Base-by-base conservation (phyloP, 2,797 vertebrate genomes). In the Merluccius polli region DNA sequence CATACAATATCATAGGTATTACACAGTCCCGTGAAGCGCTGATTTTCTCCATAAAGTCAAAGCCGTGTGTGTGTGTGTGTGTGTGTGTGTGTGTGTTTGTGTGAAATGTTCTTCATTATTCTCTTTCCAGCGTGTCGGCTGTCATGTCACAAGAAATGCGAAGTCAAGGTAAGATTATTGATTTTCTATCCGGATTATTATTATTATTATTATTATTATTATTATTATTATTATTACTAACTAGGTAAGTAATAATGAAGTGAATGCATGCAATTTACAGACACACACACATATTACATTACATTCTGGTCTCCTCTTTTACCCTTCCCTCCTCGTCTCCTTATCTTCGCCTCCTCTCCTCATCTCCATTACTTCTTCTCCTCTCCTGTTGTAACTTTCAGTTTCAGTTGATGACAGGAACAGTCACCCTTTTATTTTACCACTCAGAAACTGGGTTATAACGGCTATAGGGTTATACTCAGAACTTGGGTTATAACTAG, bases 141-240 rank as follows among this genome's bases (percentile, higher is more conserved):
- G 72, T 91, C 90, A 82, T 85, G 83, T 79, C 91, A 92, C 81
- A 91, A 78, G 80, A 92, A 92, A 85, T 92, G 91, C 89, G 91
- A 92, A 87, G 90, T 89, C 8, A 92, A 92, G 91, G 91, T 92
- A 91, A 91, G 90, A 87, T 9, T 21, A 0, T 1, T 0, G 68
- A 4, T 30, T 59, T 74, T 76, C 9, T 48, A 29, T 35, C 13
- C 16, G 68, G 4, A 12, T 71, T 44, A 32, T 6, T 63, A 33
- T 33, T n/a, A 6, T 70, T 65, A 16, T 41, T 5, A 29, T 6
- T 3, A 1, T 68, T 12, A 27, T 9, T 18, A 70, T 78, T 2
- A 31, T 70, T 71, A 9, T 30, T 68, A 27, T 52, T 52, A 13
- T 52, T 52, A 52, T 52, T 4, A 21, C 2, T 52, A 52, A 52